phyloP scores from a whole-genome alignment of 2,888 invertebrate species.

The Eubasilissa splendida region DNA sequence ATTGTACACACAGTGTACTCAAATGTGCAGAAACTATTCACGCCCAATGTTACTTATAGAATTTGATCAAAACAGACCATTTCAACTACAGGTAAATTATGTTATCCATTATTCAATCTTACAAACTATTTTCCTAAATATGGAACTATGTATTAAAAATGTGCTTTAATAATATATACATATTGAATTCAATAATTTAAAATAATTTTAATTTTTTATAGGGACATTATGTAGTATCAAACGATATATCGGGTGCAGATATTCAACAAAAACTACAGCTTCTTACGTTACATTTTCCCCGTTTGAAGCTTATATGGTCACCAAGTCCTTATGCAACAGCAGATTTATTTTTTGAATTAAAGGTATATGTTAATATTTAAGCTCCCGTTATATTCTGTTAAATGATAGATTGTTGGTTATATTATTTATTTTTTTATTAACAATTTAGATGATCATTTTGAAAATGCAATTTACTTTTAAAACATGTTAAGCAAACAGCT shows the following conservation, averaged over 20 bases:
- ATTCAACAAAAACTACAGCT: slow-evolving; percentile 91
- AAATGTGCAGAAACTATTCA: slow-evolving; percentile 92
- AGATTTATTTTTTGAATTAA: slow-evolving; percentile 95
- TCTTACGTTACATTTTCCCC: slow-evolving; percentile 96
- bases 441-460: too few relatives aligned
- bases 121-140: too few relatives aligned
- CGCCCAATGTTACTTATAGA: slow-evolving; percentile 95
- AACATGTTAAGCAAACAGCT: too few relatives aligned
- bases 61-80: slow-evolving; percentile 95
- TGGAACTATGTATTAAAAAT: not conserved
- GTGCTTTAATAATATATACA: not conserved
- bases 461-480: too few relatives aligned
- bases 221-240: slow-evolving; percentile 87
- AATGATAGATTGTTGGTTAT: too few relatives aligned
- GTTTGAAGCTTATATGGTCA: slow-evolving; percentile 95
- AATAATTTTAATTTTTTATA: slow-evolving; percentile 61
- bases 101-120: not conserved
- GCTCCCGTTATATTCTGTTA: too few relatives aligned
- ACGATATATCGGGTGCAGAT: slow-evolving; percentile 82
- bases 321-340: slow-evolving; percentile 97
- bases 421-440: too few relatives aligned
- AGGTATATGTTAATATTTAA: slow-evolving; percentile 71
- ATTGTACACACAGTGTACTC: slow-evolving; percentile 94
- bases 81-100: slow-evolving; percentile 83
- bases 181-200: not conserved